Evolutionary conservation across 2,888 invertebrate species (phyloP), one percentile per base, ranked within the genome.

Genomic region (Drosophila picticornis): DNA sequence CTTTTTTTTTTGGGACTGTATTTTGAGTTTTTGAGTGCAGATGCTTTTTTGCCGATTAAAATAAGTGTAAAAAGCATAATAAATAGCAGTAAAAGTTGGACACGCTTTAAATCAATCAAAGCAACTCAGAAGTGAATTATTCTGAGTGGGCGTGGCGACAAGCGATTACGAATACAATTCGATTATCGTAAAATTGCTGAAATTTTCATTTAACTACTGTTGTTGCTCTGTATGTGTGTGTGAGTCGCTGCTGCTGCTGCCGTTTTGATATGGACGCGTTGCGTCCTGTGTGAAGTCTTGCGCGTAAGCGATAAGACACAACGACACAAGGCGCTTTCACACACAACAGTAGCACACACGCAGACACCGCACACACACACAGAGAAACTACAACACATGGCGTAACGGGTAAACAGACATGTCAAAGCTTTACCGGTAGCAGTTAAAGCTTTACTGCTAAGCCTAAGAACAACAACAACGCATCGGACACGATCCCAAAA

Each of bases 131-230:
- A 25, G 27, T 22, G 32, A 31, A 16, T 32, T 22, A 16, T 31
- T 22, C 16, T 16, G 19, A 31, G 25, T 52, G 66, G 66, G 36
- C 66, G 52, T 68, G 29, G 43, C 57, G 58, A 71, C 50, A 52
- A 51, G 13, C 51, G 61, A 43, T 27, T 50, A 43, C 48, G 71
- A 71, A 76, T 58, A 48, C 52, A 55, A 56, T 62, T 75, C 55
- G 77, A 77, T 75, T 72, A 53, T 50, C 31, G 65, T 62, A 48
- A 77, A 76, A 64, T 46, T 46, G 25, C 46, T 46, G 25, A 46
- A 46, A 27, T 46, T 25, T 46, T 46, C 4, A 27, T 25, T 46
- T 27, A 51, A 43, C 38, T 50, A 46, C 53, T 46, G 51, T n/a
- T 50, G 25, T 31, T 38, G 29, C 46, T 10, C 40, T 32, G 48